These are phyloP conservation scores for Drosophila mettleri DNA, from an alignment of 2,888 invertebrate genomes.

Conservation along the genomic window DNA sequence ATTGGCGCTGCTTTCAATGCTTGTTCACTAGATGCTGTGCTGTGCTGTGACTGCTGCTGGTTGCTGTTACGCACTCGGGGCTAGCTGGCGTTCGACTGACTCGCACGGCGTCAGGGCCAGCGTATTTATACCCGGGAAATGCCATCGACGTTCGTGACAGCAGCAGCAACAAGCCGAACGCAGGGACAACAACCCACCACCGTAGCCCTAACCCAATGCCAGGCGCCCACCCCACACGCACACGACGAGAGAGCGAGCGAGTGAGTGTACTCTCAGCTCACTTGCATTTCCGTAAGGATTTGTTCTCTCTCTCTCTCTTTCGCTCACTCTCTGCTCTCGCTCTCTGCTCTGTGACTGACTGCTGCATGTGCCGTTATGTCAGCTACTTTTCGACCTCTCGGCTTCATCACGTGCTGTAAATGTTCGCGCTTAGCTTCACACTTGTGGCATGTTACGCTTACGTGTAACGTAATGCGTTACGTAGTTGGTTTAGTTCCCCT, in stretches of 20 bases:
- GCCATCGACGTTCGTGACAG: slow-evolving; percentile 31
- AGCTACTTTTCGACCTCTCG: slow-evolving; percentile 62
- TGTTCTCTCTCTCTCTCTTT: slow-evolving; percentile 15
- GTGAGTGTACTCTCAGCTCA: slow-evolving; percentile 10
- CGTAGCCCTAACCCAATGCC: slow-evolving; percentile 59
- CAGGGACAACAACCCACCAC: slow-evolving; percentile 46
- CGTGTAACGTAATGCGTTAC: slow-evolving; percentile 21
- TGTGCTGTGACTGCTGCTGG: neutral
- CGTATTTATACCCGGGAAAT: slow-evolving; percentile 77
- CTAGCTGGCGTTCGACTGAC: slow-evolving; percentile 65
- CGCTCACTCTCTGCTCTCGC: slow-evolving; percentile 9
- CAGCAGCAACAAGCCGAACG: slow-evolving; percentile 39
- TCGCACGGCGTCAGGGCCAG: slow-evolving; percentile 44
- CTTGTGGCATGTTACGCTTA: slow-evolving; percentile 70
- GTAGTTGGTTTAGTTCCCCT: slow-evolving; percentile 31
- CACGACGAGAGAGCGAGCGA: slow-evolving; percentile 7
- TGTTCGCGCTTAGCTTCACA: slow-evolving; percentile 57
- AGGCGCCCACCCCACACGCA: slow-evolving; percentile 42
- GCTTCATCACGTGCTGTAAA: slow-evolving; percentile 69
- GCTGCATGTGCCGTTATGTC: slow-evolving; percentile 61
- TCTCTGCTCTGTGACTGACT: slow-evolving; percentile 16
- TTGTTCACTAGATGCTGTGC: slow-evolving; percentile 14
- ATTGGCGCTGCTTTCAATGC: slow-evolving; percentile 1
- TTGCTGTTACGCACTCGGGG: slow-evolving; percentile 35
- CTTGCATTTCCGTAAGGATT: slow-evolving; percentile 50